Evolutionary conservation across 2,113 vertebrate species (phyloP).

Genomic region (Chionodraco myersi): DNA sequence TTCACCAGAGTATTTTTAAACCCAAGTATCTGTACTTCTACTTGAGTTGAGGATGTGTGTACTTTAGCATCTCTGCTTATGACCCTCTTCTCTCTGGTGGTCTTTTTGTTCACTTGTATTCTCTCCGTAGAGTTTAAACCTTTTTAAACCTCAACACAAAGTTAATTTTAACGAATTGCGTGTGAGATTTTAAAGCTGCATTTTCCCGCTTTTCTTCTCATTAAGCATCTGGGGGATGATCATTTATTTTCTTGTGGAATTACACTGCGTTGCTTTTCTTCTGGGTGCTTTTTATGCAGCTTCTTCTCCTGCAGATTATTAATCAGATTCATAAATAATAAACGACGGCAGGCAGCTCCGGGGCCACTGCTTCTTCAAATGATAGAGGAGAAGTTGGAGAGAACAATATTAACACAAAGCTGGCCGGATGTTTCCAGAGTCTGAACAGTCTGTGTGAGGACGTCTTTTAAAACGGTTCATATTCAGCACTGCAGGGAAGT

Average conservation of each 20-base stretch:
- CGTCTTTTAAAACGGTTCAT: conserved; percentile 38
- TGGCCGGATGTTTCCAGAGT: conserved; percentile 64
- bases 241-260: conserved; percentile 65
- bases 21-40: too few species aligned
- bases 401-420: conserved; percentile 71
- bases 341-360: conserved; percentile 64
- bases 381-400: conserved; percentile 51
- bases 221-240: conserved; percentile 60
- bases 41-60: too few species aligned
- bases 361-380: conserved; percentile 54
- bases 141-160: too few species aligned
- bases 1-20: too few species aligned
- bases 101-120: too few species aligned
- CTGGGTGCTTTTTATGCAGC: conserved; percentile 67
- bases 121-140: too few species aligned
- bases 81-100: too few species aligned
- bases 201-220: conserved; percentile 60
- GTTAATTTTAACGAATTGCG: neutral
- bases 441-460: conserved; percentile 49
- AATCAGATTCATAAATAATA: conserved; percentile 84
- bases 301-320: conserved; percentile 68
- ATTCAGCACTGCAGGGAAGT: conserved; percentile 41
- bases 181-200: conserved; percentile 36
- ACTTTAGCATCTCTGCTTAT: too few species aligned
- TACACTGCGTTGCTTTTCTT: conserved; percentile 53